Conservation (phyloP, 2,797 vertebrate genomes). For the Scolopax bukidnonensis region DNA sequence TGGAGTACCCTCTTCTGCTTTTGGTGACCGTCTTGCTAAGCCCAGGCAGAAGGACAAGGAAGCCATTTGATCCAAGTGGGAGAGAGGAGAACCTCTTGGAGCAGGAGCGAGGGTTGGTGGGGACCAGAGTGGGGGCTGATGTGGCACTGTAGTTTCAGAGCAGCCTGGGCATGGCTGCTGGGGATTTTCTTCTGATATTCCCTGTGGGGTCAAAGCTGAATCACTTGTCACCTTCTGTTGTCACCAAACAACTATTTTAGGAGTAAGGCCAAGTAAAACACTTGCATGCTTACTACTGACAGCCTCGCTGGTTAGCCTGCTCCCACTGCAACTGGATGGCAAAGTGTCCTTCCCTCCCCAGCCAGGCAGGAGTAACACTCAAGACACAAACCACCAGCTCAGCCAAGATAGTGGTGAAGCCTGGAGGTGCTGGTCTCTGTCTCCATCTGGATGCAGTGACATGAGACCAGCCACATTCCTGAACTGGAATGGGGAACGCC, state of each 20-base stretch:
- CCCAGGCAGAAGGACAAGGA: neutral
- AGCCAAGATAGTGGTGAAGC: neutral
- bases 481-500: neutral
- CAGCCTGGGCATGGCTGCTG: fast-evolving
- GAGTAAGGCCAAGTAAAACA: conserved; percentile 48
- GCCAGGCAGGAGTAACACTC: neutral
- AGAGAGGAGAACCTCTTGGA: neutral
- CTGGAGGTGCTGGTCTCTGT: neutral
- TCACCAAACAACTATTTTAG: conserved; percentile 37
- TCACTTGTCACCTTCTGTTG: conserved; percentile 27
- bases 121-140: neutral
- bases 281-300: neutral
- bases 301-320: neutral
- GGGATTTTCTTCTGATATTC: neutral
- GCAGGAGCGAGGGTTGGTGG: neutral
- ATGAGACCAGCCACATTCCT: fast-evolving
- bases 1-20: neutral
- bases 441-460: neutral
- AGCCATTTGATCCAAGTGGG: neutral
- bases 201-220: neutral
- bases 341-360: neutral
- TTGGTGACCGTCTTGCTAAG: neutral
- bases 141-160: neutral
- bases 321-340: neutral
- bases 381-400: neutral